Percentiles rank a stretch among this genome's conserved stretches.
Evolutionary conservation across 2,888 invertebrate genomes (phyloP).

Genomic region (Leptinotarsa tumamoca): DNA sequence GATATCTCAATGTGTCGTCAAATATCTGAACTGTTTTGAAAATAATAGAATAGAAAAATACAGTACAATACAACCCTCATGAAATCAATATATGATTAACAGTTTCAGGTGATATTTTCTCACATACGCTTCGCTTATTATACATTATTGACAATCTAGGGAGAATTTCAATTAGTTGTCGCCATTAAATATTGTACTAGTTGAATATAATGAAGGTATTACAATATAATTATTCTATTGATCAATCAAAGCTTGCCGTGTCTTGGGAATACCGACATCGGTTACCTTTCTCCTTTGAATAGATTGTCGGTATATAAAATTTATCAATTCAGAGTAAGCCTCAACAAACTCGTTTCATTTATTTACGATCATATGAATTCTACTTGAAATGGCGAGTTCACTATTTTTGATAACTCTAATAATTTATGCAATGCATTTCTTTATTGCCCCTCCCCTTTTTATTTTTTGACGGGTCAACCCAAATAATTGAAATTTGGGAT

Average conservation of each 20-base stretch:
- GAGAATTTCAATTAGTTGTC: background rate
- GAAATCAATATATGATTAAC: background rate
- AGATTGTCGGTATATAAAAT: too few species aligned
- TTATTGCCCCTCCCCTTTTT: too few species aligned
- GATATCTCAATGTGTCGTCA: too few species aligned
- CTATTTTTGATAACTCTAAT: too few species aligned
- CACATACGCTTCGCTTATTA: background rate
- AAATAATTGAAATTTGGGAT: too few species aligned
- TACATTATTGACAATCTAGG: too few species aligned
- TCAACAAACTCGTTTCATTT: too few species aligned
- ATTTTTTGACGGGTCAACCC: too few species aligned
- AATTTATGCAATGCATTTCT: too few species aligned
- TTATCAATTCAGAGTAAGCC: too few species aligned
- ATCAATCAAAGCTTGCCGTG: background rate
- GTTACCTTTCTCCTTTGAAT: background rate
- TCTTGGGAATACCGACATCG: background rate
- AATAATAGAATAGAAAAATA: background rate
- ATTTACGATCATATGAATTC: too few species aligned
- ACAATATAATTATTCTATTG: background rate
- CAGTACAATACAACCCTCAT: background rate
- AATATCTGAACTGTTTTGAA: background rate
- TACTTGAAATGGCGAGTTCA: too few species aligned
- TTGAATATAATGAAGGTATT: background rate
- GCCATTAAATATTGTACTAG: background rate
- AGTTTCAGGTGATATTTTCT: slow-evolving; percentile 16